phyloP scores from a whole-genome alignment of 1,140 invertebrate genomes.

The Heliconius melpomene region DNA sequence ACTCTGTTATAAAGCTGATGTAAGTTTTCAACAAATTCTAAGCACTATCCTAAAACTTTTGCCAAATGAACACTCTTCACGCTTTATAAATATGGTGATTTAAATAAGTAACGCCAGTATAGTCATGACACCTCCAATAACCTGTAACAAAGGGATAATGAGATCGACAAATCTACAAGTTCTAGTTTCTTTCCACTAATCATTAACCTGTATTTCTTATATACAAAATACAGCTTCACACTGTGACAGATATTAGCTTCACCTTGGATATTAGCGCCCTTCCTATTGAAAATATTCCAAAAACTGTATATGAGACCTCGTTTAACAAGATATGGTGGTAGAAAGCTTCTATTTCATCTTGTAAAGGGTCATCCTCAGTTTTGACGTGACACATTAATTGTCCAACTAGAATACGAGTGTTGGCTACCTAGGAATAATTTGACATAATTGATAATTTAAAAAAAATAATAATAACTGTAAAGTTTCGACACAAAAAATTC shows the following conservation, averaged over 20 bases:
- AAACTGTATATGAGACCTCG: conserved; percentile 7
- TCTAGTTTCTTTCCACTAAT: background rate
- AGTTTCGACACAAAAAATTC: no score
- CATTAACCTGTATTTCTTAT: no score
- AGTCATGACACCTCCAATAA: conserved; percentile 2
- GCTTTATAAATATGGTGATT: background rate
- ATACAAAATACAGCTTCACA: no score
- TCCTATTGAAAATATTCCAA: conserved; percentile 1
- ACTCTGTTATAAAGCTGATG: no score
- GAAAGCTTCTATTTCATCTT: conserved; percentile 6
- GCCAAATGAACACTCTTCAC: background rate
- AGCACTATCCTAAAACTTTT: no score
- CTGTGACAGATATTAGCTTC: no score
- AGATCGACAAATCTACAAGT: background rate
- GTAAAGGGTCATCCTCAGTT: background rate
- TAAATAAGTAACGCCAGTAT: background rate
- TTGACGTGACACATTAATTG: background rate
- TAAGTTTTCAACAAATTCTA: no score
- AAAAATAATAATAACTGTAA: no score
- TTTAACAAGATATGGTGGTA: background rate
- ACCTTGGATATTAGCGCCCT: conserved; percentile 19
- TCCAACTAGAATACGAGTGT: background rate
- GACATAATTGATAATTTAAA: no score
- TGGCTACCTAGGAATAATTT: background rate
- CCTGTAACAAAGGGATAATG: background rate